phyloP scores from a whole-genome alignment of 1,140 invertebrate genomes.

The Teleogryllus occipitalis region DNA sequence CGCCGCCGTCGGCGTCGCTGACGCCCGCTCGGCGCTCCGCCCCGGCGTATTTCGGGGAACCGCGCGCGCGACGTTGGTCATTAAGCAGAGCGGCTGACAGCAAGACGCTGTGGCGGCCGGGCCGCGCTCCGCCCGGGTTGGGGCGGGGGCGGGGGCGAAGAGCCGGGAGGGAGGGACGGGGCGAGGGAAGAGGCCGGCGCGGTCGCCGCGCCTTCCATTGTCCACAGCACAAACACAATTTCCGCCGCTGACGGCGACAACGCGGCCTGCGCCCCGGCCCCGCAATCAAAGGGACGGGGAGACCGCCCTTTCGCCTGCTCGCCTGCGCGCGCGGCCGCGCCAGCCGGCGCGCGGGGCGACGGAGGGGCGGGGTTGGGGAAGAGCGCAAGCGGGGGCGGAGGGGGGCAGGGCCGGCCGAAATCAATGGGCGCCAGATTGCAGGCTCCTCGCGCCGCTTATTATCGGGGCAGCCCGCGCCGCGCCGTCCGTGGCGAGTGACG shows the following conservation, averaged over 20 bases:
- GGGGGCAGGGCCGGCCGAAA: background rate
- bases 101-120: background rate
- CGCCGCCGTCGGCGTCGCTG: too few relatives aligned
- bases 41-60: background rate
- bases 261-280: too few relatives aligned
- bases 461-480: background rate
- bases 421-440: background rate
- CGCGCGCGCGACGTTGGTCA: background rate
- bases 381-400: too few relatives aligned
- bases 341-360: too few relatives aligned
- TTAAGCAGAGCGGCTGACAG: background rate
- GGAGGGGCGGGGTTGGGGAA: too few relatives aligned
- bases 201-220: background rate
- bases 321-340: background rate
- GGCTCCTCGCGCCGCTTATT: background rate
- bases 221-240: constrained; percentile 1
- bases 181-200: background rate
- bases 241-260: background rate
- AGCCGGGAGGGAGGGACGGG: too few relatives aligned
- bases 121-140: background rate
- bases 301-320: background rate
- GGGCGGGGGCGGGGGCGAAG: too few relatives aligned
- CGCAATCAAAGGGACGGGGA: background rate
- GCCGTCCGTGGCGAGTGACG: too few relatives aligned
- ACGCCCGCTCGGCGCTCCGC: too few relatives aligned